Conservation (phyloP, 2,888 invertebrate genomes). For the Galerucella nymphaeae region DNA sequence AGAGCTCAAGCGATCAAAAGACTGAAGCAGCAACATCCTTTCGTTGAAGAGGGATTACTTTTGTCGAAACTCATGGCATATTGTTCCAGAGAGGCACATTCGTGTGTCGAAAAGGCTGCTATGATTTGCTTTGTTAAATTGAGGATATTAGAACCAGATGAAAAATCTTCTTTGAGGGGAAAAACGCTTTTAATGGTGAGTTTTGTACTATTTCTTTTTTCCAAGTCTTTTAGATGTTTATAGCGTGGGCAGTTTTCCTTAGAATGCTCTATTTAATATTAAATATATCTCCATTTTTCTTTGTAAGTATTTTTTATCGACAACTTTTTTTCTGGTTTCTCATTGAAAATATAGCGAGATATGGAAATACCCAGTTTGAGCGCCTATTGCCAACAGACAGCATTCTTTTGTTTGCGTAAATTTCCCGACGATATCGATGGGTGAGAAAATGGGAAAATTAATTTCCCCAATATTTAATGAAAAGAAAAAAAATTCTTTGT, state of each 20-base stretch:
- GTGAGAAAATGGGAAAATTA: background rate
- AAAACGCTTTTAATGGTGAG: conserved; percentile 80
- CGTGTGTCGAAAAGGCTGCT: conserved; percentile 92
- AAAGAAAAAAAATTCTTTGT: background rate
- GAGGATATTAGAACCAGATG: conserved; percentile 89
- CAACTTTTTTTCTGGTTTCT: background rate
- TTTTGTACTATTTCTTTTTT: too few species aligned
- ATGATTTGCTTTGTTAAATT: conserved; percentile 94
- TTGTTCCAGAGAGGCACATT: conserved; percentile 91
- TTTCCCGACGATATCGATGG: background rate
- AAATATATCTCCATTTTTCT: too few species aligned
- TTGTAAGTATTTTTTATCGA: too few species aligned
- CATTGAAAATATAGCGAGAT: background rate
- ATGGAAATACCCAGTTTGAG: background rate
- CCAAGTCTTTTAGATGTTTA: too few species aligned
- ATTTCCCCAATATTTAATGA: background rate
- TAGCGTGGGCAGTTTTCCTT: too few species aligned
- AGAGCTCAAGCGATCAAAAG: conserved; percentile 88
- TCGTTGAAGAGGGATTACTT: conserved; percentile 89
- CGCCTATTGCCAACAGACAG: background rate
- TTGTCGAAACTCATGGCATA: conserved; percentile 94
- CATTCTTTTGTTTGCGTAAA: background rate
- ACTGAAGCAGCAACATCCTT: conserved; percentile 85
- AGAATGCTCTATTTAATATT: too few species aligned
- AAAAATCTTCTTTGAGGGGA: conserved; percentile 83